Conservation (phyloP, 2,113 vertebrate species). For the Gnathonemus longibarbis region DNA sequence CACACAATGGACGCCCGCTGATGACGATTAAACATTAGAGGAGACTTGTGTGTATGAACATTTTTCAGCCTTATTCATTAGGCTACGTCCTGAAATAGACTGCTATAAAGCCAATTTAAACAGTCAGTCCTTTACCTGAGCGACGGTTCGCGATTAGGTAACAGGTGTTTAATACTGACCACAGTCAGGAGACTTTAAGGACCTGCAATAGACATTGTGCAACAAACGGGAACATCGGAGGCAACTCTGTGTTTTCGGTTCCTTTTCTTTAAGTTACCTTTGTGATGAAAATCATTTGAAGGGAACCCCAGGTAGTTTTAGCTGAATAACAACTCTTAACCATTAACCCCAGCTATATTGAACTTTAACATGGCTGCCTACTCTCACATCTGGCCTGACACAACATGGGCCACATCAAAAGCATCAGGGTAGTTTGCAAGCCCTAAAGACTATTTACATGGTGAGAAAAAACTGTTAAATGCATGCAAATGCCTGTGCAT, state of each 20-base stretch:
- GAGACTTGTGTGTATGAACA: background rate
- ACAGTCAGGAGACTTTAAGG: background rate
- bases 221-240: background rate
- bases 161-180: background rate
- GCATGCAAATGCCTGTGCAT: background rate
- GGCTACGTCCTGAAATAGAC: background rate
- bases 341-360: no score
- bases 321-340: no score
- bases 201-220: background rate
- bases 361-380: no score
- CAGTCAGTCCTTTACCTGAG: background rate
- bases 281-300: no score
- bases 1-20: background rate
- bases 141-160: background rate
- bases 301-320: no score
- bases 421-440: background rate
- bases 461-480: background rate
- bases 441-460: background rate
- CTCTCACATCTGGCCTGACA: background rate
- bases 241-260: background rate
- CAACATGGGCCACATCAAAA: background rate
- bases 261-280: background rate
- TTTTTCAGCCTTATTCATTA: background rate
- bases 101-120: background rate
- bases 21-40: background rate